Evolutionary conservation across 2,113 vertebrate species (phyloP).

Genomic region (Bothrops jararaca): DNA sequence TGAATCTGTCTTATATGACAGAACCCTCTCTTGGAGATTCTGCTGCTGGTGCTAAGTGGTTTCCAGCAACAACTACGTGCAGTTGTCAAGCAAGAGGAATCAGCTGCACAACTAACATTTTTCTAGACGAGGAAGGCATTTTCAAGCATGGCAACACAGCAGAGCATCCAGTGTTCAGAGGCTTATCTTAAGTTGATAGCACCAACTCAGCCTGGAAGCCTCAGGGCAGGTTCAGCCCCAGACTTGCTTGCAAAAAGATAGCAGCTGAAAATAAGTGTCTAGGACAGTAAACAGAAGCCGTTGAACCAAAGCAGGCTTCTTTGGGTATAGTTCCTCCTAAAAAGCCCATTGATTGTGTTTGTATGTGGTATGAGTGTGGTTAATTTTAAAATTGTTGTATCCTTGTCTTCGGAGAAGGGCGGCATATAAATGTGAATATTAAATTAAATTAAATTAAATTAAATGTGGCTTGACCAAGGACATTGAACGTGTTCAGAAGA

Average conservation of each 20-base stretch:
- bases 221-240: not conserved
- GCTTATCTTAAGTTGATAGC: conserved; percentile 13
- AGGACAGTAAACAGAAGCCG: not conserved
- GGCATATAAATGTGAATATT: too few species aligned
- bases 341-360: too few species aligned
- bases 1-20: not conserved
- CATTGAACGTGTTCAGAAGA: not conserved
- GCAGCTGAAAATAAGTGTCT: not conserved
- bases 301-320: not conserved
- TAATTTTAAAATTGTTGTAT: too few species aligned
- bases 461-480: not conserved
- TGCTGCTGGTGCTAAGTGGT: not conserved
- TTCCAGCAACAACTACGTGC: conserved; percentile 2
- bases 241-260: not conserved
- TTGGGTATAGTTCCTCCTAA: not conserved
- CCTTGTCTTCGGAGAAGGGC: too few species aligned
- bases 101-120: not conserved
- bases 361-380: too few species aligned
- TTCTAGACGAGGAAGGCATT: not conserved
- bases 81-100: conserved; percentile 25
- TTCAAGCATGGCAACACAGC: not conserved
- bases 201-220: not conserved
- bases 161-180: conserved; percentile 7
- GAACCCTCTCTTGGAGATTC: not conserved
- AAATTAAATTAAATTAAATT: too few species aligned